Conservation (phyloP, 2,888 invertebrate species). For the Hydrotaea diabolus region DNA sequence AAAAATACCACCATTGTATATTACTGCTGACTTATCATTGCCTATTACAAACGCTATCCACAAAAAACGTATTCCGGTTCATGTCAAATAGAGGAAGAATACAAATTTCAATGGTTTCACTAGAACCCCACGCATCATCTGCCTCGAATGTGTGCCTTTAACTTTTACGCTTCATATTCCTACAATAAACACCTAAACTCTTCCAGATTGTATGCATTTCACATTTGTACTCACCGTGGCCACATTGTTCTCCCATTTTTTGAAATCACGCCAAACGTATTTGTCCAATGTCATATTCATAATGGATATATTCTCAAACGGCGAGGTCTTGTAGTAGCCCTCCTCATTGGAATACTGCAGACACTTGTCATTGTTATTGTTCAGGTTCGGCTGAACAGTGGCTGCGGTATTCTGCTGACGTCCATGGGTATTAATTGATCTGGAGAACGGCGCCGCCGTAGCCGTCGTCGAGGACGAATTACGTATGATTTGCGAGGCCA, state of each 20-base stretch:
- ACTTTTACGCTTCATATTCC: too few relatives aligned
- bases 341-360: slow-evolving; percentile 74
- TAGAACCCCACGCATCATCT: too few relatives aligned
- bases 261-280: slow-evolving; percentile 84
- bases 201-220: too few relatives aligned
- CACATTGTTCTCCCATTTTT: slow-evolving; percentile 85
- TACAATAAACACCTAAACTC: too few relatives aligned
- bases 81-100: too few relatives aligned
- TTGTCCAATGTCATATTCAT: slow-evolving; percentile 83
- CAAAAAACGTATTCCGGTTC: too few relatives aligned
- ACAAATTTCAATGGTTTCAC: too few relatives aligned
- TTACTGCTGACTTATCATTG: too few relatives aligned
- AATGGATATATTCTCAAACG: slow-evolving; percentile 81
- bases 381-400: slow-evolving; percentile 71
- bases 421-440: slow-evolving; percentile 71
- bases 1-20: too few relatives aligned
- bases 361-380: slow-evolving; percentile 73
- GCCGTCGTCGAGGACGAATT: slow-evolving; percentile 27
- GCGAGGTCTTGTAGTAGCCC: slow-evolving; percentile 81
- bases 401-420: slow-evolving; percentile 73
- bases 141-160: too few relatives aligned
- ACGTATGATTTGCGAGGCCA: slow-evolving; percentile 69
- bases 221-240: slow-evolving; percentile 84
- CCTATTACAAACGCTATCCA: too few relatives aligned
- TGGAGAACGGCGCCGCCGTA: slow-evolving; percentile 33